Evolutionary conservation across 1,140 invertebrate genomes (phyloP).

Genomic region (Drosophila takahashii): DNA sequence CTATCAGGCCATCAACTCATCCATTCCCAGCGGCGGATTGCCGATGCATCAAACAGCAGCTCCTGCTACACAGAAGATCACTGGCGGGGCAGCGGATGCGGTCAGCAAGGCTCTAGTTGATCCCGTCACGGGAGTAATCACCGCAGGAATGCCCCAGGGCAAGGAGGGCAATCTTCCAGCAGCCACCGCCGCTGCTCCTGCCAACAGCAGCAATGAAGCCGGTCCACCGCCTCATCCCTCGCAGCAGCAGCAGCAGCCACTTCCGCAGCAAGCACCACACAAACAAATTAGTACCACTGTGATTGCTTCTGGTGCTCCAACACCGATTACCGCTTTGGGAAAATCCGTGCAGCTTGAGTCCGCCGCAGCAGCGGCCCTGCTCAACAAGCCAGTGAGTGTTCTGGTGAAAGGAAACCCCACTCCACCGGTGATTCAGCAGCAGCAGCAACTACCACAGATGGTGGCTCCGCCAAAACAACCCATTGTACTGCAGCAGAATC

Average conservation of each 20-base stretch:
- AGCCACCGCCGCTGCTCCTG: constrained; percentile 67
- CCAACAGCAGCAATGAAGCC: constrained; percentile 57
- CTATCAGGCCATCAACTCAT: constrained; percentile 64
- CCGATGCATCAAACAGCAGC: constrained; percentile 78
- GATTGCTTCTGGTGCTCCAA: constrained; percentile 41
- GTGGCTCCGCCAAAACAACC: constrained; percentile 52
- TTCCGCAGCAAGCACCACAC: constrained; percentile 19
- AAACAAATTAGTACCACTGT: constrained; percentile 57
- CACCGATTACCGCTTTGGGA: constrained; percentile 62
- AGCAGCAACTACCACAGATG: constrained; percentile 27
- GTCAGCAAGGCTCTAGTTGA: constrained; percentile 87
- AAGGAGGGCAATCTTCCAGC: constrained; percentile 87
- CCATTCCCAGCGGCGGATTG: constrained; percentile 52
- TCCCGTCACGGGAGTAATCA: constrained; percentile 91
- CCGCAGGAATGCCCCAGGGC: constrained; percentile 88
- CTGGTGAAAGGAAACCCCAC: constrained; percentile 67
- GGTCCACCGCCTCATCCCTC: background rate
- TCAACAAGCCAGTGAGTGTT: constrained; percentile 77
- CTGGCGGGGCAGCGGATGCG: constrained; percentile 75
- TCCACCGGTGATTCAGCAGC: constrained; percentile 54
- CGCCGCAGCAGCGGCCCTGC: constrained; percentile 41
- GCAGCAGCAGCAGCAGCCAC: constrained; percentile 48
- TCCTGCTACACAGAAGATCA: constrained; percentile 76
- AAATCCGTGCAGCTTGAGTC: constrained; percentile 64
- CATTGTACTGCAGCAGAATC: constrained; percentile 68